phyloP scores from a whole-genome alignment of 2,113 vertebrate genomes.

The Aptenodytes patagonicus region DNA sequence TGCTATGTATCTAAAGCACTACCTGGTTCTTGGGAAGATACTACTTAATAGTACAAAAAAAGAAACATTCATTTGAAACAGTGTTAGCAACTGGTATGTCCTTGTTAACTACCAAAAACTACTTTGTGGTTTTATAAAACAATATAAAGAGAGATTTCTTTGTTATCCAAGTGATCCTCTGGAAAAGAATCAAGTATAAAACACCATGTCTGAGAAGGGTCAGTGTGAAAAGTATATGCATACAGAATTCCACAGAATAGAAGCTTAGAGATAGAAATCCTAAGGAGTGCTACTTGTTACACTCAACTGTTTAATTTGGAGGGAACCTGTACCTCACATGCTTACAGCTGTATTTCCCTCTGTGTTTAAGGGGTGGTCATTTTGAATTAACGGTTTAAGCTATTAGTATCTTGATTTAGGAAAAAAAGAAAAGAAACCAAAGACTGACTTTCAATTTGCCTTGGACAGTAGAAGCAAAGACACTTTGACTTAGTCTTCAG shows the following conservation, averaged over 20 bases:
- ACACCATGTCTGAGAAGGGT: neutral
- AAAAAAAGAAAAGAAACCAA: neutral
- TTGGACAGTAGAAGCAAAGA: neutral
- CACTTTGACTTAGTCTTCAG: neutral
- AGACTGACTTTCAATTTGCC: neutral
- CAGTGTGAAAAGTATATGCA: neutral
- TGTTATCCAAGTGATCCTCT: neutral
- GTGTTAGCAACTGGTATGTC: neutral
- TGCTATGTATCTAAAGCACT: neutral
- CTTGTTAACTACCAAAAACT: neutral
- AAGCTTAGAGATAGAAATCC: neutral
- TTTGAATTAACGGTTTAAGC: neutral
- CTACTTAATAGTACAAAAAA: neutral
- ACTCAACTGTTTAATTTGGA: neutral
- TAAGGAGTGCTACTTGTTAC: neutral
- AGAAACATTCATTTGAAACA: neutral
- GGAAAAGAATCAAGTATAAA: neutral
- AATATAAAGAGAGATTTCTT: neutral
- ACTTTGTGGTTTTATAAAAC: neutral
- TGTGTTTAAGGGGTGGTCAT: accelerated
- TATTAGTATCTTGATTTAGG: neutral
- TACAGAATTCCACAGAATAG: neutral
- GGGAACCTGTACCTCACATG: neutral
- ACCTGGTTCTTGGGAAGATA: neutral
- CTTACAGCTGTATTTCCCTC: neutral